These are phyloP conservation scores for Scaeva pyrastri DNA, from an alignment of 2,888 invertebrate genomes.

Conservation along the genomic window DNA sequence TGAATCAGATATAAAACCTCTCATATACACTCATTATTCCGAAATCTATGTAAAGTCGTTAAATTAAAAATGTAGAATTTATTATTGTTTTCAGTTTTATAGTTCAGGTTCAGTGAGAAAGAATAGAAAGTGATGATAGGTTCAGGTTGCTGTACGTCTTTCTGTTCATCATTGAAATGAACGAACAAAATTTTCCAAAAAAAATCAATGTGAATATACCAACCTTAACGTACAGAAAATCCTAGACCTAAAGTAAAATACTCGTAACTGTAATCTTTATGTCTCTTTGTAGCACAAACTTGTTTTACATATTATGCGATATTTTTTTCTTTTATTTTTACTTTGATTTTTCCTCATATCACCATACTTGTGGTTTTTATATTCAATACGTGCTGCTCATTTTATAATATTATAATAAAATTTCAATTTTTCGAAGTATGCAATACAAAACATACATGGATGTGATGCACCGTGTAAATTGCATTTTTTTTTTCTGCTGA, in stretches of 20 bases:
- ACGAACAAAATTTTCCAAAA: constrained; percentile 6
- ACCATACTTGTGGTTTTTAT: background rate
- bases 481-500: background rate
- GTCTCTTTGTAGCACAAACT: background rate
- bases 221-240: background rate
- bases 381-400: constrained; percentile 19
- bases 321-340: background rate
- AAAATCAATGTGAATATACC: constrained; percentile 6
- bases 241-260: background rate
- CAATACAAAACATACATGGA: background rate
- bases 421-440: constrained; percentile 4
- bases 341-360: constrained; percentile 14
- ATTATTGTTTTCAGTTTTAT: background rate
- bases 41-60: background rate
- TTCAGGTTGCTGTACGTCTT: background rate
- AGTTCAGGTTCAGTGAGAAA: constrained; percentile 26
- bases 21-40: background rate
- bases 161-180: background rate
- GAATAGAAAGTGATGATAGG: constrained; percentile 31
- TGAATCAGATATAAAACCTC: background rate
- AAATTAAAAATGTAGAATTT: background rate
- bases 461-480: constrained; percentile 17
- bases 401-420: constrained; percentile 17
- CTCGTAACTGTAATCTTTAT: background rate
- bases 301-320: background rate